A percentile compares a stretch with the other conserved stretches of the same genome.
phyloP scores from a whole-genome alignment of 2,797 vertebrate genomes.

The Morelia viridis region DNA sequence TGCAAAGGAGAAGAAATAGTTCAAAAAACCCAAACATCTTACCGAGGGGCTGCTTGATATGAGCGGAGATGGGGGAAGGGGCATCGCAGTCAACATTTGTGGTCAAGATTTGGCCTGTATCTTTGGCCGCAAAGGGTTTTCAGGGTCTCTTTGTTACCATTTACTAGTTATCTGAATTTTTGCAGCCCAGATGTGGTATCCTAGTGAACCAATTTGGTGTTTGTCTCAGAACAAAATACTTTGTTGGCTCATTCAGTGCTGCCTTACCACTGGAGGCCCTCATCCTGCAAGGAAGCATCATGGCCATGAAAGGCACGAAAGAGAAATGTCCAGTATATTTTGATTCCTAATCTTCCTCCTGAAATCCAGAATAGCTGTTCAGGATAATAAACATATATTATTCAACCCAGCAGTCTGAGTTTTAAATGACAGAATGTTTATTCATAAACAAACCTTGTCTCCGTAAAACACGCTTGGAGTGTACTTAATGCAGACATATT shows the following conservation, averaged over 20 bases:
- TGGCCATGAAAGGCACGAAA: background rate
- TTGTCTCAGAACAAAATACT: background rate
- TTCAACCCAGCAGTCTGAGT: background rate
- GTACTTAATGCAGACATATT: too few species aligned
- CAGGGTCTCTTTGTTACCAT: too few species aligned
- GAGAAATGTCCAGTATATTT: background rate
- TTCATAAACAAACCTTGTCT: background rate
- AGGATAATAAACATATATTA: background rate
- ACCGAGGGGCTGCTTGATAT: background rate
- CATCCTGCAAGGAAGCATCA: background rate
- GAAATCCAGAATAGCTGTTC: background rate
- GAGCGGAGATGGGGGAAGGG: too few species aligned
- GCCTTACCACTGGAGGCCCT: background rate
- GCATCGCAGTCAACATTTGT: too few species aligned
- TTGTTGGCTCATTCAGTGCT: background rate
- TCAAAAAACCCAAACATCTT: background rate
- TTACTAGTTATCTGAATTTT: too few species aligned
- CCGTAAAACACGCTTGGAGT: background rate
- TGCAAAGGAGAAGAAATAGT: background rate
- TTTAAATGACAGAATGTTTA: background rate
- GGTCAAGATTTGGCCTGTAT: too few species aligned
- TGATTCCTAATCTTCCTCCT: background rate
- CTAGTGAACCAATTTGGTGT: too few species aligned
- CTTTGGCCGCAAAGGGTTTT: too few species aligned
- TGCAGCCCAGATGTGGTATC: too few species aligned